A percentile compares a stretch with the other conserved stretches of the same genome.
Conservation (phyloP, 2,113 vertebrate species). For the Phasianus colchicus region DNA sequence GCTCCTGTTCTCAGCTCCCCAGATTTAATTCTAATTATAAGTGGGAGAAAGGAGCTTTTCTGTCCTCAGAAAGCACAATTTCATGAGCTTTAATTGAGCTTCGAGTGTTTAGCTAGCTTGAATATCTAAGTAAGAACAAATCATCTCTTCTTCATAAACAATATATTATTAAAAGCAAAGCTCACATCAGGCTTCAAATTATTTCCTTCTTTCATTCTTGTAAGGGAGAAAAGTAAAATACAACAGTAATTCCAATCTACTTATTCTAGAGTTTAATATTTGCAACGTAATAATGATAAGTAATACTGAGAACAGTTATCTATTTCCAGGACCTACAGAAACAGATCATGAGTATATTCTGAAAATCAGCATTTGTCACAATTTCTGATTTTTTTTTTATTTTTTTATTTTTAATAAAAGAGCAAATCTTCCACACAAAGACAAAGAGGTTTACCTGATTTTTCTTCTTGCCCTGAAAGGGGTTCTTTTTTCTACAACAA, state of each 20-base stretch:
- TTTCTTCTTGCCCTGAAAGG: background rate
- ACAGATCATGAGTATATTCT: background rate
- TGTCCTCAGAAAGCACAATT: background rate
- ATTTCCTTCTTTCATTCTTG: slow-evolving; percentile 20
- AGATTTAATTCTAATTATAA: background rate
- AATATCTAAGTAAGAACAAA: slow-evolving; percentile 23
- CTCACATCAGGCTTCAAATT: background rate
- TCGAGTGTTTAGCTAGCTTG: background rate
- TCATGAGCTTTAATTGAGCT: background rate
- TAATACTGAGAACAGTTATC: background rate
- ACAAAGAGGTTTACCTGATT: background rate
- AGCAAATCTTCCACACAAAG: background rate
- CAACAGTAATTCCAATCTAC: background rate
- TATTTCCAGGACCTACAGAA: background rate
- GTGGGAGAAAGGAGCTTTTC: background rate
- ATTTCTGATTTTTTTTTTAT: background rate
- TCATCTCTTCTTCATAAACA: slow-evolving; percentile 53
- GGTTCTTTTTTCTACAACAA: background rate
- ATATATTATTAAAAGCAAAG: slow-evolving; percentile 17
- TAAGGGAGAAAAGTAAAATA: slow-evolving; percentile 17
- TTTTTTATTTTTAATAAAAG: background rate
- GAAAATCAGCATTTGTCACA: background rate
- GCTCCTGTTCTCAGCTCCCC: background rate
- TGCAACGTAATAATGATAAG: background rate
- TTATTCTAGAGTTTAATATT: background rate